phyloP scores from a whole-genome alignment of 2,113 vertebrate genomes.

The Mormoops blainvillei region DNA sequence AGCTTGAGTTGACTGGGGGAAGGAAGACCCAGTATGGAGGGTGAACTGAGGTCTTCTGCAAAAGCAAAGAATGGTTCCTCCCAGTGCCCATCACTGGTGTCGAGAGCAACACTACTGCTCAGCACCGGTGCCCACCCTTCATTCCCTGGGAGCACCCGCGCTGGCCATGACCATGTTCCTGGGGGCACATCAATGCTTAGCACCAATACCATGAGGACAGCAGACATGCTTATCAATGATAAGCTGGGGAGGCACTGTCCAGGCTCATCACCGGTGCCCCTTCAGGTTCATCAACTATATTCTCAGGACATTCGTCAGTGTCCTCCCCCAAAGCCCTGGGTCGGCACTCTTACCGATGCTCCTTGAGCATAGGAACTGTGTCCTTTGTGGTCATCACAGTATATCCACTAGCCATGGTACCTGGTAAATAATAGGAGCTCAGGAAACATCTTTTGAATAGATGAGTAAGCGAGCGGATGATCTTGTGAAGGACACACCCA shows the following conservation, averaged over 20 bases:
- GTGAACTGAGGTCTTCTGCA: neutral
- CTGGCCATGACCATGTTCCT: too few relatives aligned
- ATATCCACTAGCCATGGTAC: neutral
- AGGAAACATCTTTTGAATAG: neutral
- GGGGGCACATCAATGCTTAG: neutral
- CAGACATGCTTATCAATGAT: neutral
- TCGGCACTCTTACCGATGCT: accelerated
- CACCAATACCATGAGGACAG: neutral
- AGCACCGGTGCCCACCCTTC: neutral
- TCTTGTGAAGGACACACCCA: neutral
- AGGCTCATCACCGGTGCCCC: neutral
- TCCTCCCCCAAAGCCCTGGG: neutral
- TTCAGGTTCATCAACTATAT: neutral
- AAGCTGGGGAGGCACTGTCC: neutral
- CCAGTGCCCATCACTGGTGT: too few relatives aligned
- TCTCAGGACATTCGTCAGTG: neutral
- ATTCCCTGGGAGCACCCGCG: neutral
- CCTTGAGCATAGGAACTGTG: neutral
- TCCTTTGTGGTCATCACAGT: neutral
- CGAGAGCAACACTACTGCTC: neutral
- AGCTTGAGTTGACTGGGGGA: neutral
- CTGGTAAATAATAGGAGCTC: neutral
- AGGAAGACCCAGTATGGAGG: neutral
- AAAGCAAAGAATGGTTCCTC: neutral
- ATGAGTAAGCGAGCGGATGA: neutral